Conservation (phyloP, 1,140 invertebrate species). For the Drosophila erecta region DNA sequence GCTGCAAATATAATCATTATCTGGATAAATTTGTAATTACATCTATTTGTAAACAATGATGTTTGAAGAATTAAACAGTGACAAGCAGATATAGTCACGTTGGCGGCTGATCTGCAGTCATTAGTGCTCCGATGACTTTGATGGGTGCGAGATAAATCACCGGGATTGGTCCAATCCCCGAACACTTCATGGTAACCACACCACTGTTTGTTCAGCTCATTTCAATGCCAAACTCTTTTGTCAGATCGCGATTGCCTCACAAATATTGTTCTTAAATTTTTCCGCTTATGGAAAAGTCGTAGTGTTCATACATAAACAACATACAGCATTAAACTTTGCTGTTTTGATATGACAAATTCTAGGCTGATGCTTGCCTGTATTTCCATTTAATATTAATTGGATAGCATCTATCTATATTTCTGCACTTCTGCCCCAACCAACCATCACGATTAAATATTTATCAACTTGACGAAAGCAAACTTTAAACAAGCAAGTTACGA, state of each 20-base stretch:
- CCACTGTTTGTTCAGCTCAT: conserved; percentile 30
- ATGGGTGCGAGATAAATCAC: conserved; percentile 19
- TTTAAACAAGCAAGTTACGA: conserved; percentile 29
- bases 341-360: not conserved
- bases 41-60: conserved; percentile 20
- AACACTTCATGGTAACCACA: conserved; percentile 5
- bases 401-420: conserved; percentile 20
- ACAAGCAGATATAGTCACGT: conserved; percentile 21
- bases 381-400: conserved; percentile 31
- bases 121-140: conserved; percentile 28
- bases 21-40: not conserved
- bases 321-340: not conserved
- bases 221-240: conserved; percentile 52
- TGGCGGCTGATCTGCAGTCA: conserved; percentile 26
- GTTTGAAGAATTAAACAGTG: conserved; percentile 4
- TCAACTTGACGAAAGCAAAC: conserved; percentile 39
- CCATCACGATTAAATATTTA: conserved; percentile 46
- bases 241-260: conserved; percentile 32
- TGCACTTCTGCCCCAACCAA: not conserved
- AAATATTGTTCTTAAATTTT: conserved; percentile 31
- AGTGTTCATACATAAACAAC: no score
- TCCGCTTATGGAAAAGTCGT: no score
- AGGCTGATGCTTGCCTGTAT: no score
- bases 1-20: not conserved
- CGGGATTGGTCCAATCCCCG: conserved; percentile 1